Evolutionary conservation across 1,140 invertebrate species (phyloP).

Genomic region (Venustaconcha ellipsiformis): DNA sequence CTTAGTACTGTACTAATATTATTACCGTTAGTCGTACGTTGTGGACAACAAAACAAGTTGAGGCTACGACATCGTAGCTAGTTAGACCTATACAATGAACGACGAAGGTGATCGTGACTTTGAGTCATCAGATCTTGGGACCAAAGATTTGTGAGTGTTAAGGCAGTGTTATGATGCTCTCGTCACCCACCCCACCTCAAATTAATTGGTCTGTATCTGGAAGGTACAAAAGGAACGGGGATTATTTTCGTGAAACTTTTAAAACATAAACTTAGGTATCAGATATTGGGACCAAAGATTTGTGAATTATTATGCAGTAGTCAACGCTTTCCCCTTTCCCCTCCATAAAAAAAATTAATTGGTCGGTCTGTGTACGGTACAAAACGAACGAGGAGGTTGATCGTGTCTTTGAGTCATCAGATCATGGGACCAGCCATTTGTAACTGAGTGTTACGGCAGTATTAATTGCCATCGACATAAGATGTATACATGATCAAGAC

Average conservation of each 20-base stretch:
- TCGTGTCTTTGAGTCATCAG: conserved; percentile 71
- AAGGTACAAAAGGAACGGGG: too few relatives aligned
- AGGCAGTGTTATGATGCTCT: background rate
- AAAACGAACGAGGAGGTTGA: conserved; percentile 37
- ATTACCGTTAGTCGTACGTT: too few relatives aligned
- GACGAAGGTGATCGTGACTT: conserved; percentile 50
- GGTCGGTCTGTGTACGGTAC: background rate
- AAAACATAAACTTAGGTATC: too few relatives aligned
- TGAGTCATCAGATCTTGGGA: conserved; percentile 80
- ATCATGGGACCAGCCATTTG: conserved; percentile 82
- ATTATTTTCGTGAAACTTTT: too few relatives aligned
- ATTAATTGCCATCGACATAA: background rate
- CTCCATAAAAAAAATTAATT: too few relatives aligned
- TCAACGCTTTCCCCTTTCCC: too few relatives aligned
- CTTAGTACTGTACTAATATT: too few relatives aligned
- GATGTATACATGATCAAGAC: too few relatives aligned
- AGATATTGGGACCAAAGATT: too few relatives aligned
- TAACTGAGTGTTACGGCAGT: conserved; percentile 63
- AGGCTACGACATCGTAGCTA: background rate
- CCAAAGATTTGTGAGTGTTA: conserved; percentile 77
- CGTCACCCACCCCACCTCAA: too few relatives aligned
- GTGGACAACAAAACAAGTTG: background rate
- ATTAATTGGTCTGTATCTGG: too few relatives aligned
- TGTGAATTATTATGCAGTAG: too few relatives aligned
- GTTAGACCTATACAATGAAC: conserved; percentile 14